Base-by-base conservation (phyloP, 2,888 invertebrate species). In the Microplitis manilae region DNA sequence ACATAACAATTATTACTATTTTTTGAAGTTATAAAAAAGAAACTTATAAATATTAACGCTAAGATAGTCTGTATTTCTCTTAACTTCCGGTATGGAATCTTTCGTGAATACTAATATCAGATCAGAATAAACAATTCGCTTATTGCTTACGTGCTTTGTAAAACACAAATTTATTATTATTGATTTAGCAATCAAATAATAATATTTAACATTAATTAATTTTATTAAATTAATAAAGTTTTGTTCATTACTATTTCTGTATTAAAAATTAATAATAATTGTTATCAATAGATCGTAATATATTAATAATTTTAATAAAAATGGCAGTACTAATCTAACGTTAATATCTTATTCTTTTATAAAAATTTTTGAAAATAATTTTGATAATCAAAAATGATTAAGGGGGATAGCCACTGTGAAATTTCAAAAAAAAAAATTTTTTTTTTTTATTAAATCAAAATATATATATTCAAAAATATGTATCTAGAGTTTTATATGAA, bases 61-160 rank as follows among this genome's bases (percentile, higher is more conserved):
- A 72, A n/a, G 61, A 40, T 61, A 62, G 39, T 62, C 62, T 62
- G 39, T 38, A 40, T 40, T 61, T 39, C 17, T 62, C 9, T 5
- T 39, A 30, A 69, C 67, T 75, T 77, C 72, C 72, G 60, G 74
- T 67, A 67, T 62, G 67, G 72, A 61, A 41, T 61, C 38, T 67
- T 30, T 38, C 61, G 17, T 75, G 69, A 77, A 72, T 79, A 79
- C 73, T 79, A 79, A 81, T 77, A 75, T 78, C 75, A 78, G 72
- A 80, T 79, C 79, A 68, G 39, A 71, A 67, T 73, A 64, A 77
- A 61, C 68, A 73, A 65, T 60, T 61, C 30, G 73, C 59, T 30
- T 59, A 70, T 64, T 61, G 30, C 30, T 62, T 62, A 38, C 61
- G n/a, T 61, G n/a, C 5, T 61, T 15, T 39, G 20, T 30, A 71